phyloP scores from a whole-genome alignment of 2,888 invertebrate genomes.

The Eupithecia pulchellata region DNA sequence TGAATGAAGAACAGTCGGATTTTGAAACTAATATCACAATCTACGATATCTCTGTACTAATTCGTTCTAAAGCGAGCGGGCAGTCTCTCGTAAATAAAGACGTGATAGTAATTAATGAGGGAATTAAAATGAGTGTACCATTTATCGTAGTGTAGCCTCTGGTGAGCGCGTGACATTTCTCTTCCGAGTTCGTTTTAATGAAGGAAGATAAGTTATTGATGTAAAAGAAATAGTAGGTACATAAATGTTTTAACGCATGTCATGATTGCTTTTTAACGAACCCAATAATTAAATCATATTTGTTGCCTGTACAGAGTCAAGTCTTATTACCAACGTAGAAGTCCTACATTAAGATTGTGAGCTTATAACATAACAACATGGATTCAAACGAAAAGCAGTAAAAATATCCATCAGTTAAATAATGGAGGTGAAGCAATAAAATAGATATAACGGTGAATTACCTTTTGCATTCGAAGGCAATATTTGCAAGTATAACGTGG shows the following conservation, averaged over 20 bases:
- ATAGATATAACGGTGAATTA: conserved; percentile 39
- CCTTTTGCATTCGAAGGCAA: conserved; percentile 54
- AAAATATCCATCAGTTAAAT: neutral
- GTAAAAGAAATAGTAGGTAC: too few relatives aligned
- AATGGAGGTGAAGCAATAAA: conserved; percentile 21
- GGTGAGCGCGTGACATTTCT: conserved; percentile 42
- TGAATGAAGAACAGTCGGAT: conserved; percentile 41
- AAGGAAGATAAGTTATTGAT: conserved; percentile 39
- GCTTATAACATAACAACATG: neutral
- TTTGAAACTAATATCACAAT: conserved; percentile 43
- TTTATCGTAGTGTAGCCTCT: conserved; percentile 42
- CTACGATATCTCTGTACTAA: conserved; percentile 43
- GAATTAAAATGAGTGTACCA: conserved; percentile 50
- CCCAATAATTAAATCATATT: neutral
- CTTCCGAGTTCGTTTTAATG: conserved; percentile 32
- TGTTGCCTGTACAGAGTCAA: neutral
- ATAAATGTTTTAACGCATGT: conserved; percentile 4
- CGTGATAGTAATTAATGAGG: conserved; percentile 48
- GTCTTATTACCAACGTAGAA: neutral
- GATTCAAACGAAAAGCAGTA: neutral
- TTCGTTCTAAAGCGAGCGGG: conserved; percentile 39
- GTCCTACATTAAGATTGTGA: neutral
- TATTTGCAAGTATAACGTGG: conserved; percentile 60
- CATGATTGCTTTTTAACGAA: conserved; percentile 12
- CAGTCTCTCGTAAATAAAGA: conserved; percentile 49